Percentiles rank a stretch among this genome's conserved stretches.
Evolutionary conservation across 2,113 vertebrate genomes (phyloP).

Genomic region (Procapra przewalskii): DNA sequence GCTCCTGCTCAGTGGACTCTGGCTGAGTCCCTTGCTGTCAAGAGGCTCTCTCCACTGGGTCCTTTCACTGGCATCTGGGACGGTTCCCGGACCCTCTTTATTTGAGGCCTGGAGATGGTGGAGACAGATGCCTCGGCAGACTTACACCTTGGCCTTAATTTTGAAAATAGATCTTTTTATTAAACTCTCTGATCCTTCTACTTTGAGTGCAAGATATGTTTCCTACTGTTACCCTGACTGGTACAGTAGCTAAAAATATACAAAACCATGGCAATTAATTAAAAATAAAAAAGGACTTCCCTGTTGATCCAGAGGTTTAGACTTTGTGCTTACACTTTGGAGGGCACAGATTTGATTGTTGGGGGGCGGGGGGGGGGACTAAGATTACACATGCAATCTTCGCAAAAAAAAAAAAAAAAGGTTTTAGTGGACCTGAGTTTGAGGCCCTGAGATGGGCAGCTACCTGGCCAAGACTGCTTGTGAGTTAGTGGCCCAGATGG

Average conservation of each 20-base stretch:
- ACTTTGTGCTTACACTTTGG: not conserved
- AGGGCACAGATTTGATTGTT: not conserved
- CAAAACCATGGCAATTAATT: not conserved
- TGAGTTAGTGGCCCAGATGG: too few relatives aligned
- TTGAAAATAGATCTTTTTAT: not conserved
- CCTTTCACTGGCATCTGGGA: not conserved
- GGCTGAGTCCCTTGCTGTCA: not conserved
- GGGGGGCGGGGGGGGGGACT: accelerated
- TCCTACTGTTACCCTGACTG: not conserved
- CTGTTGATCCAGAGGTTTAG: not conserved
- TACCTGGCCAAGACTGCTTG: not conserved
- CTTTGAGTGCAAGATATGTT: not conserved
- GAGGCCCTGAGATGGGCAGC: not conserved
- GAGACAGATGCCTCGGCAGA: not conserved
- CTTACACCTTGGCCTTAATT: not conserved
- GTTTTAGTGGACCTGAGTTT: not conserved
- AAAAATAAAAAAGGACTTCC: not conserved
- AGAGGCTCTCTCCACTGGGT: not conserved
- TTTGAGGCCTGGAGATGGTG: not conserved
- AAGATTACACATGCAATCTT: not conserved
- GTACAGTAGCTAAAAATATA: not conserved
- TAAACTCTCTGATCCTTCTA: not conserved
- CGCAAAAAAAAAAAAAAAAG: not conserved
- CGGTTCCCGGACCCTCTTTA: not conserved
- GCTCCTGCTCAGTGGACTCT: not conserved